phyloP scores from a whole-genome alignment of 2,113 vertebrate species.

The Podocnemis expansa region DNA sequence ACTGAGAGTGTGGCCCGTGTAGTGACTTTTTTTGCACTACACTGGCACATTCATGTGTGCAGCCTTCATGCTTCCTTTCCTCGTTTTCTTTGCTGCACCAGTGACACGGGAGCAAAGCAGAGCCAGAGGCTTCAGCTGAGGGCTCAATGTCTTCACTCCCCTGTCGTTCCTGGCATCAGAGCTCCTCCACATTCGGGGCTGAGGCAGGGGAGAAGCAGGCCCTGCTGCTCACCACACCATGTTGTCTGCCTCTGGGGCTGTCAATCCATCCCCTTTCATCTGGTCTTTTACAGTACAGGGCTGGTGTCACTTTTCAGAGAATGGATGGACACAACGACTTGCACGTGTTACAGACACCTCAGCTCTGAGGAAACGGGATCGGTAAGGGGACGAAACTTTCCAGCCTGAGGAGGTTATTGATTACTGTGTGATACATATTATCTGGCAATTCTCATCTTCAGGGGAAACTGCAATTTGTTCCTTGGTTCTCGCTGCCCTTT shows the following conservation, averaged over 20 bases:
- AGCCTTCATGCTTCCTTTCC: background rate
- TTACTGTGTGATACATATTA: background rate
- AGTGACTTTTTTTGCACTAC: too few species aligned
- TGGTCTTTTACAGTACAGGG: background rate
- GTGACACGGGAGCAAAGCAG: background rate
- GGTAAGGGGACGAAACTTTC: background rate
- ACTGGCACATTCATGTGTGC: background rate
- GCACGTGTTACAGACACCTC: background rate
- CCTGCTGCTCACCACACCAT: background rate
- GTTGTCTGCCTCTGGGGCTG: background rate
- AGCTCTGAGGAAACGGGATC: background rate
- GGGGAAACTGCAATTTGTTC: conserved; percentile 56
- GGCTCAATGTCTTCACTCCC: background rate
- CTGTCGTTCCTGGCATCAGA: background rate
- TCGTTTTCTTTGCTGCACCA: background rate
- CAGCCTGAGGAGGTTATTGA: background rate
- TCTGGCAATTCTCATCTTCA: conserved; percentile 35
- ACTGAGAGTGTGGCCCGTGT: too few species aligned
- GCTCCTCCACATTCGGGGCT: rapidly evolving
- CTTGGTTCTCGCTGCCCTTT: conserved; percentile 52
- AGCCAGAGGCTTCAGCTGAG: background rate
- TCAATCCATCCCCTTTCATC: background rate
- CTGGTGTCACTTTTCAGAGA: background rate
- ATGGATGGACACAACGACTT: background rate
- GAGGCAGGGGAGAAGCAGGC: rapidly evolving